These are phyloP conservation scores for Magallana angulata DNA, from an alignment of 1,140 invertebrate species.

Conservation along the genomic window DNA sequence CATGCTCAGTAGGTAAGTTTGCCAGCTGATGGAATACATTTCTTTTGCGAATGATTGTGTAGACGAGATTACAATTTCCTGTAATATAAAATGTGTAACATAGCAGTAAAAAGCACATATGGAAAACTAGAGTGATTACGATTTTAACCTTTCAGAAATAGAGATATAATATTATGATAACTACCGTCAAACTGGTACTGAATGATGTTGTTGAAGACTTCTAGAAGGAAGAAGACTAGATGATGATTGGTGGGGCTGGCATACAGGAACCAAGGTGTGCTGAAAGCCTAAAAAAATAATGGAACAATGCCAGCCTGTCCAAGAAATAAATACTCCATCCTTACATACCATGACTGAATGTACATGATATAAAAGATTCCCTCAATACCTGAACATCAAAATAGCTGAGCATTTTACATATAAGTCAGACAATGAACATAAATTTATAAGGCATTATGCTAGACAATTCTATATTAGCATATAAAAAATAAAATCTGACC, in stretches of 20 bases:
- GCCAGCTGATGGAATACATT: conserved; percentile 98
- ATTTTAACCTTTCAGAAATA: not conserved
- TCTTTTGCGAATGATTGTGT: conserved; percentile 98
- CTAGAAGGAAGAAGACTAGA: conserved; percentile 97
- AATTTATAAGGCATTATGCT: too few relatives aligned
- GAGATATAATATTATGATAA: conserved; percentile 54
- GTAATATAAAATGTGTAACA: not conserved
- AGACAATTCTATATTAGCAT: too few relatives aligned
- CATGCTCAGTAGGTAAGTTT: conserved; percentile 95
- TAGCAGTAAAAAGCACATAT: not conserved
- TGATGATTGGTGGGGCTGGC: conserved; percentile 98
- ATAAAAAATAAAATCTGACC: conserved; percentile 73
- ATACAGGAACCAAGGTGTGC: conserved; percentile 99
- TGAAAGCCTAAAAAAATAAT: conserved; percentile 87
- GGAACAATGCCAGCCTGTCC: not conserved
- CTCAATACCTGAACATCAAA: too few relatives aligned
- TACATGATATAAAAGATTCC: too few relatives aligned
- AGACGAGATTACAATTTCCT: conserved; percentile 98
- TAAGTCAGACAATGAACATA: too few relatives aligned
- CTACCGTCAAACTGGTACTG: conserved; percentile 99
- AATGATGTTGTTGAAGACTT: conserved; percentile 99
- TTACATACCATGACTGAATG: too few relatives aligned
- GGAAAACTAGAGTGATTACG: not conserved
- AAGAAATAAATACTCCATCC: too few relatives aligned
- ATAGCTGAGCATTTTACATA: too few relatives aligned